Conservation (phyloP, 2,888 invertebrate species). For the Dendrolimus pini region DNA sequence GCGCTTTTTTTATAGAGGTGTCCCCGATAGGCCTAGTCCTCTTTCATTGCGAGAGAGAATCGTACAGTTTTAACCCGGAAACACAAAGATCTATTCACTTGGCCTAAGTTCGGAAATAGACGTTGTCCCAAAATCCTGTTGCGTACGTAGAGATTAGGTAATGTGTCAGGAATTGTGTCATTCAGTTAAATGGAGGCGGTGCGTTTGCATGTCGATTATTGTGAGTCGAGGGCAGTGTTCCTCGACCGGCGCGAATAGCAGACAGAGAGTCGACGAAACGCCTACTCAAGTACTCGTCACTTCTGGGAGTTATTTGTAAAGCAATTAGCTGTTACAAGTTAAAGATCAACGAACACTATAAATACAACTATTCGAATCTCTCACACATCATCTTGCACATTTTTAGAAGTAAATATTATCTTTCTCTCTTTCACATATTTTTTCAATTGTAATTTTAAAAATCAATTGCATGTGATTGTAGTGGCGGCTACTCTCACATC, state of each 20-base stretch:
- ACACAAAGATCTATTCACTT: slow-evolving; percentile 5
- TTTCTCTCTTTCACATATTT: too few species aligned
- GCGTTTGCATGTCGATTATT: slow-evolving; percentile 54
- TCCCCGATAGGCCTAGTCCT: slow-evolving; percentile 74
- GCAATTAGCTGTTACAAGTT: too few species aligned
- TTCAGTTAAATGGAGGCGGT: slow-evolving; percentile 62
- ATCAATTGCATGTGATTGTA: slow-evolving; percentile 45
- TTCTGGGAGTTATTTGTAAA: slow-evolving; percentile 14
- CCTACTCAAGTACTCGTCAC: slow-evolving; percentile 33
- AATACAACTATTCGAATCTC: too few species aligned
- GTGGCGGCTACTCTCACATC: slow-evolving; percentile 64
- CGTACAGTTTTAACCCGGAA: background rate
- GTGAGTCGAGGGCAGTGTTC: slow-evolving; percentile 56
- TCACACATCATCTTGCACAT: too few species aligned
- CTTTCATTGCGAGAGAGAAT: slow-evolving; percentile 19
- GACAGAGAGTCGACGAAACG: slow-evolving; percentile 45
- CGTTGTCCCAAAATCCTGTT: slow-evolving; percentile 39
- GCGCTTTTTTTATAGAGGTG: slow-evolving; percentile 73
- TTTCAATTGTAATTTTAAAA: slow-evolving; percentile 24
- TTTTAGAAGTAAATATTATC: too few species aligned
- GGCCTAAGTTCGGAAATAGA: slow-evolving; percentile 22
- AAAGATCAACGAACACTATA: too few species aligned
- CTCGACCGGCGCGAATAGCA: slow-evolving; percentile 37
- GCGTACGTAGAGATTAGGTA: slow-evolving; percentile 56
- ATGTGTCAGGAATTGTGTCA: slow-evolving; percentile 71